A percentile compares a stretch with the other conserved stretches of the same genome.
Conservation (phyloP, 2,888 invertebrate genomes). For the Beris morrisii region DNA sequence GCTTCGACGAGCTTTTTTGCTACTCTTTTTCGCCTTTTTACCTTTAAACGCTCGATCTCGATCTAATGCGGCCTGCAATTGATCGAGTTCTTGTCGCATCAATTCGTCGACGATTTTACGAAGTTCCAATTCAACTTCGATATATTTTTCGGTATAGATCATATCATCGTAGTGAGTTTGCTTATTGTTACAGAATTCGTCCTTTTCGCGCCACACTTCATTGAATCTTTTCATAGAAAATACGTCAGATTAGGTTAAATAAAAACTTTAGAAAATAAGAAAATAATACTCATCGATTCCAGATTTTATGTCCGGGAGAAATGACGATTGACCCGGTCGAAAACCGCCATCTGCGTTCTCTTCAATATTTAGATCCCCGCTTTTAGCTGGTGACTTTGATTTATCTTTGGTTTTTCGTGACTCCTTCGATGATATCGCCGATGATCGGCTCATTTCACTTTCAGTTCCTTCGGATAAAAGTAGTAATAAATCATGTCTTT, state of each 20-base stretch:
- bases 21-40: conserved; percentile 75
- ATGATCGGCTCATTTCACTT: conserved; percentile 78
- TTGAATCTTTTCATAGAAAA: conserved; percentile 60
- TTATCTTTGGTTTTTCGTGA: conserved; percentile 78
- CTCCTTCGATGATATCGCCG: conserved; percentile 74
- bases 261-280: background rate
- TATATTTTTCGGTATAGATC: conserved; percentile 80
- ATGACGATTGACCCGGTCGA: conserved; percentile 70
- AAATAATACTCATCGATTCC: conserved; percentile 69
- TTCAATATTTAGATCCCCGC: conserved; percentile 60
- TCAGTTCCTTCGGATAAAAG: conserved; percentile 62
- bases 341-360: conserved; percentile 64
- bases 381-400: conserved; percentile 61
- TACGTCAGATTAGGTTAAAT: background rate
- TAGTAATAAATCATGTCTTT: background rate
- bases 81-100: conserved; percentile 69
- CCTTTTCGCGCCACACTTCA: conserved; percentile 81
- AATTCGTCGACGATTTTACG: conserved; percentile 78
- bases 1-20: conserved; percentile 75
- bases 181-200: conserved; percentile 71
- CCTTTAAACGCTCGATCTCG: conserved; percentile 72
- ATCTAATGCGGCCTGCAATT: conserved; percentile 74
- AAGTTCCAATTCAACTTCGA: conserved; percentile 80
- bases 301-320: conserved; percentile 70
- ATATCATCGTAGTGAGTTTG: conserved; percentile 81